A percentile compares a stretch with the other conserved stretches of the same genome.
Conservation (phyloP, 2,113 vertebrate genomes). For the Oryzias celebensis region DNA sequence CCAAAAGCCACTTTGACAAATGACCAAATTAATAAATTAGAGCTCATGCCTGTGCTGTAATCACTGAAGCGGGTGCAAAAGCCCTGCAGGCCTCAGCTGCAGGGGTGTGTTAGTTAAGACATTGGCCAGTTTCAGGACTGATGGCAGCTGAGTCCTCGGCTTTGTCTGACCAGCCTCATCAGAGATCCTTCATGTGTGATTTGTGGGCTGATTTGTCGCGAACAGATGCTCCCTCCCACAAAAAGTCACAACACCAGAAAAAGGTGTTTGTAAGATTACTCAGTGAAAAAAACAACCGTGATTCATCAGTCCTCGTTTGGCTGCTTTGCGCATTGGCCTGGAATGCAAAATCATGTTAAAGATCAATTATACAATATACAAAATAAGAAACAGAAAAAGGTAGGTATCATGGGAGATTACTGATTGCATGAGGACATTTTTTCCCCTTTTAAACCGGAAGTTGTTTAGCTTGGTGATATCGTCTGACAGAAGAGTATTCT, state of each 20-base stretch:
- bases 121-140: constrained; percentile 31
- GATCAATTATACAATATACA: too few relatives aligned
- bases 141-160: constrained; percentile 57
- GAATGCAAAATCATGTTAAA: too few relatives aligned
- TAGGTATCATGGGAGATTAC: too few relatives aligned
- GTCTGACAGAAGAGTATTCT: too few relatives aligned
- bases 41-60: constrained; percentile 36
- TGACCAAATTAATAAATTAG: constrained; percentile 43
- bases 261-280: constrained; percentile 14
- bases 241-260: constrained; percentile 34
- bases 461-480: too few relatives aligned
- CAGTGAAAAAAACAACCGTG: constrained; percentile 2
- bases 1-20: constrained; percentile 52
- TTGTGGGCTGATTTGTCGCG: constrained; percentile 62
- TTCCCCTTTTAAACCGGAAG: too few relatives aligned
- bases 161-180: constrained; percentile 47
- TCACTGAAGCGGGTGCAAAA: constrained; percentile 38
- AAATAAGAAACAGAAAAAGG: too few relatives aligned
- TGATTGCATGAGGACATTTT: too few relatives aligned
- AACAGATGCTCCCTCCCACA: constrained; percentile 68
- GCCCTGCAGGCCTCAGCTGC: constrained; percentile 67
- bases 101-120: constrained; percentile 48
- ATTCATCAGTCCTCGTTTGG: not conserved
- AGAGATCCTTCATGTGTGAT: constrained; percentile 57
- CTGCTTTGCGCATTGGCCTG: too few relatives aligned